Percentiles rank a stretch among this genome's conserved stretches.
Conservation (phyloP, 2,797 vertebrate species). For the Momotus momota region DNA sequence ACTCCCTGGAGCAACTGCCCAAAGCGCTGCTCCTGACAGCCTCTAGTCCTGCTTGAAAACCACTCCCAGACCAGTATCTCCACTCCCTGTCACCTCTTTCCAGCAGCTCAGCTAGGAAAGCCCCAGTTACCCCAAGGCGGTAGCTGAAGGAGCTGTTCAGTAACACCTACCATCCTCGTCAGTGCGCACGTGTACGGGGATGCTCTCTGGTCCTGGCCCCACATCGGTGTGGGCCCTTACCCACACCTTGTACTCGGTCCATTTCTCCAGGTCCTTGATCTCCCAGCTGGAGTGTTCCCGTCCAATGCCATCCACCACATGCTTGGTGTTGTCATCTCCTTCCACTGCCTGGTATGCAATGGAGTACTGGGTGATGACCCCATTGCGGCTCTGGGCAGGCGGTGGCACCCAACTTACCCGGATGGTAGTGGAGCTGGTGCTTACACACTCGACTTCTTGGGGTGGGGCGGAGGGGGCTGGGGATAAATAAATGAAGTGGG, state of each 20-base stretch:
- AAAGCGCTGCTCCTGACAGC: neutral
- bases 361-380: conserved; percentile 95
- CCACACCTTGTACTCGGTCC: conserved; percentile 99
- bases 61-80: neutral
- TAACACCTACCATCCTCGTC: conserved; percentile 94
- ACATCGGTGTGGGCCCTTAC: conserved; percentile 97
- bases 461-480: conserved; percentile 98
- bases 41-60: neutral
- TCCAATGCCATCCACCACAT: conserved; percentile 89
- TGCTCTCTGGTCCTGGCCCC: conserved; percentile 95
- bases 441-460: conserved; percentile 93
- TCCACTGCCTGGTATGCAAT: conserved; percentile 93
- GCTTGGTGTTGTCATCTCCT: conserved; percentile 91
- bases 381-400: conserved; percentile 93
- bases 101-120: neutral
- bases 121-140: neutral
- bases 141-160: neutral
- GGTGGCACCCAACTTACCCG: conserved; percentile 99
- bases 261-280: conserved; percentile 96
- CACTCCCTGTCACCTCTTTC: neutral
- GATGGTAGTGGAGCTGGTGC: conserved; percentile 94
- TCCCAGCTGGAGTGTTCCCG: conserved; percentile 90
- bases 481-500: conserved; percentile 83
- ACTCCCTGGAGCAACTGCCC: neutral
- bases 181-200: conserved; percentile 90